Base-by-base conservation (phyloP, 2,888 invertebrate species). In the Caenorhabditis drosophilae region DNA sequence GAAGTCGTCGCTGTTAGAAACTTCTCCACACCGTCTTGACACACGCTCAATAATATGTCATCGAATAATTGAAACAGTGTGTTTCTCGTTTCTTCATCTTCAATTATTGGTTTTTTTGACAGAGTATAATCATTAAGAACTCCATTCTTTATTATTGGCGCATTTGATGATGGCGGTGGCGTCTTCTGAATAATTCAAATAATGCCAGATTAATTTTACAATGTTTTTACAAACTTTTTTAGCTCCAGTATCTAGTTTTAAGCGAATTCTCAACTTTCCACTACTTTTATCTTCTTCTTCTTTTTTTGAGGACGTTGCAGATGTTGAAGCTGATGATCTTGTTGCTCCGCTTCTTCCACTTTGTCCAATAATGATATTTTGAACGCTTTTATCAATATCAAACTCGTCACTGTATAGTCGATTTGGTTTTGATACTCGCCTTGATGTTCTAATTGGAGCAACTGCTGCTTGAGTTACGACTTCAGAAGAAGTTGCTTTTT, bases 1-100 rank as follows among this genome's bases (percentile, higher is more conserved):
- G n/a, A n/a, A 11, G 22, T 42, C 23, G 12, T 23, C 15, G 22
- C 15, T 23, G 22, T 23, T 15, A 23, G 22, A 9, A 15, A 60
- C 48, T 22, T 54, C 16, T 18, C 16, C n/a, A 73, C 57, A 2
- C 73, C 73, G 42, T 73, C 73, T 1, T 49, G 20, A 31, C 73
- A 73, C 6, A 73, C 68, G n/a, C 23, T 45, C 50, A 40, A 16
- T 58, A 44, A 70, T 64, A 44, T 63, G 20, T 12, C 58, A 57
- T 4, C 35, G 41, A 18, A 34, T 63, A 73, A 53, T 1, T 27
- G 41, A 15, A 42, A 42, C 12, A 51, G 36, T 2, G 59, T 38
- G 16, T 49, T 51, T 18, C 38, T 31, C 11, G 20, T 11, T 23
- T n/a, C 22, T 48, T 23, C 35, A 12, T 48, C 36, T 23, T 35